phyloP scores from a whole-genome alignment of 2,113 vertebrate species.

The Calonectris borealis region DNA sequence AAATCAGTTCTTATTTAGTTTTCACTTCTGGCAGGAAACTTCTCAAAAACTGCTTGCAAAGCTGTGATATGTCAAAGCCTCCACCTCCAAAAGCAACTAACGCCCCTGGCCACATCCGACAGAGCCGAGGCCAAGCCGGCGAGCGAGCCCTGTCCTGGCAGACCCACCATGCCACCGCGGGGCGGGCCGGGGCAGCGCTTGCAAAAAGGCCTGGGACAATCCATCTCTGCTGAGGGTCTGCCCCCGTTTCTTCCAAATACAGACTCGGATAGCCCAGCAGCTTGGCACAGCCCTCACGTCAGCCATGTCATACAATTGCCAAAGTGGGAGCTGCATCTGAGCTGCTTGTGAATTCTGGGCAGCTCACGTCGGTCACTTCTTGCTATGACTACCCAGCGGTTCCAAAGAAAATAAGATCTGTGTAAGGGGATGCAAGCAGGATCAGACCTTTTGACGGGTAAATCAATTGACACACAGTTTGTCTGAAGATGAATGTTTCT shows the following conservation, averaged over 20 bases:
- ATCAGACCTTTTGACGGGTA: not conserved
- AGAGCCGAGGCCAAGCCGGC: accelerated
- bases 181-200: accelerated
- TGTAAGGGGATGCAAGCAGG: not conserved
- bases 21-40: not conserved
- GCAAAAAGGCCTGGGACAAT: not conserved
- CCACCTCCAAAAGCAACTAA: not conserved
- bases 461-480: not conserved
- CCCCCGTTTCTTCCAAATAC: not conserved
- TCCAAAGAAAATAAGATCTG: not conserved
- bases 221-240: not conserved
- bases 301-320: not conserved
- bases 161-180: accelerated
- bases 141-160: not conserved
- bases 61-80: not conserved
- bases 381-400: not conserved
- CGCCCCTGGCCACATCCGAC: accelerated
- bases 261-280: not conserved
- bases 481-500: not conserved
- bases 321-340: not conserved
- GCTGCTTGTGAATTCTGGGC: not conserved
- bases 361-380: not conserved
- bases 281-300: not conserved
- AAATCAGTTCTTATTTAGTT: not conserved
- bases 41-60: not conserved